phyloP scores from a whole-genome alignment of 2,113 vertebrate genomes.

The Rhynchopsitta pachyrhyncha region DNA sequence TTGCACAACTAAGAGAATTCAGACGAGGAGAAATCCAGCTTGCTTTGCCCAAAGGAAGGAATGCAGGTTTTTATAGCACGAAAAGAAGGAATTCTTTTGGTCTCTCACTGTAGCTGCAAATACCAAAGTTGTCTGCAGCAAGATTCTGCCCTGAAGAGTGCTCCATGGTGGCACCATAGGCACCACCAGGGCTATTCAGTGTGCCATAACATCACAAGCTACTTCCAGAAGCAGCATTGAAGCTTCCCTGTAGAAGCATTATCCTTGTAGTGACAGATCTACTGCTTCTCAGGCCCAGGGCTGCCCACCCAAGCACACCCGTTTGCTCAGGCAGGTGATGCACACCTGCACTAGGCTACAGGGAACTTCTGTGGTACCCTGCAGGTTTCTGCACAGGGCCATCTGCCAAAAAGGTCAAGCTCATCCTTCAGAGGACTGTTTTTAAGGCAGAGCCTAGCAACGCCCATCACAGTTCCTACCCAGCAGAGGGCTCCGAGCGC shows the following conservation, averaged over 20 bases:
- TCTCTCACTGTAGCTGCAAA: constrained; percentile 6
- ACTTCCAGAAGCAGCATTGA: not conserved
- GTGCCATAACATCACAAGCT: not conserved
- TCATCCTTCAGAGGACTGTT: not conserved
- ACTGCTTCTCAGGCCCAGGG: accelerated
- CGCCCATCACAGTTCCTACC: not conserved
- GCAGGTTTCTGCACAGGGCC: not conserved
- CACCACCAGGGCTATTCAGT: not conserved
- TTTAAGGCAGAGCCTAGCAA: not conserved
- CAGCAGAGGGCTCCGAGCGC: not conserved
- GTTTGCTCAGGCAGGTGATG: accelerated
- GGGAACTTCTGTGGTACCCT: too few relatives aligned
- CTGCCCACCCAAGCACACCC: not conserved
- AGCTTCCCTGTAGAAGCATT: not conserved
- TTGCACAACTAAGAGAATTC: constrained; percentile 23
- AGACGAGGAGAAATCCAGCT: constrained; percentile 29
- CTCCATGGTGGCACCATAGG: accelerated
- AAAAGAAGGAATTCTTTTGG: constrained; percentile 30
- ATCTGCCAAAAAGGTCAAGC: not conserved
- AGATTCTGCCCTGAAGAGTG: not conserved
- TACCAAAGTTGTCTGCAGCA: constrained; percentile 5
- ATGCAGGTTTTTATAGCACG: constrained; percentile 41
- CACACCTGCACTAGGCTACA: accelerated
- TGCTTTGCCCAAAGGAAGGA: constrained; percentile 36
- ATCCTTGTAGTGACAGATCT: not conserved